Evolutionary conservation across 1,140 invertebrate genomes (phyloP).

Genomic region (Plodia interpunctella): DNA sequence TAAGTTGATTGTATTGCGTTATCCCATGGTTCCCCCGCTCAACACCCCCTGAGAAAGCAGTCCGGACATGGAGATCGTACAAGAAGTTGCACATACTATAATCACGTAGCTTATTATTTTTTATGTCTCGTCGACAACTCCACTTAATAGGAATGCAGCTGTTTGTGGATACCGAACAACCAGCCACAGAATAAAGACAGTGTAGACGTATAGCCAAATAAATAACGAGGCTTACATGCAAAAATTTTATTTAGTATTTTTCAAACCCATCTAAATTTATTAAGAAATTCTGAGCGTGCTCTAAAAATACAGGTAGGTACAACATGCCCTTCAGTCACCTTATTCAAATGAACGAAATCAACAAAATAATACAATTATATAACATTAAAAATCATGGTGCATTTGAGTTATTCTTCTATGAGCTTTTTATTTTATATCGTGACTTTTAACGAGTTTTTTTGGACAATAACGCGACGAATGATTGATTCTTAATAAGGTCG

Average conservation of each 20-base stretch:
- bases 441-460: constrained; percentile 8
- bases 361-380: not conserved
- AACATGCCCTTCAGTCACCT: too few relatives aligned
- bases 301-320: too few relatives aligned
- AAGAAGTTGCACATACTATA: constrained; percentile 37
- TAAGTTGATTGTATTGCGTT: constrained; percentile 6
- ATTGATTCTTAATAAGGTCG: not conserved
- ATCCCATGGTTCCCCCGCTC: constrained; percentile 19
- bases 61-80: constrained; percentile 49
- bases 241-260: too few relatives aligned
- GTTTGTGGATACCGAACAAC: constrained; percentile 8
- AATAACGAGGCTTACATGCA: too few relatives aligned
- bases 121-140: constrained; percentile 45
- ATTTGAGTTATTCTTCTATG: not conserved
- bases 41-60: constrained; percentile 46
- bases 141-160: constrained; percentile 24
- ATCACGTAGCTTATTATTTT: constrained; percentile 65
- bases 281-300: too few relatives aligned
- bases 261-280: too few relatives aligned
- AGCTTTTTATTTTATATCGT: constrained; percentile 1
- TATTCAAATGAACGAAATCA: too few relatives aligned
- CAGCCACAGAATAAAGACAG: not conserved
- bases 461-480: not conserved
- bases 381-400: not conserved
- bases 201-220: not conserved